phyloP scores from a whole-genome alignment of 2,113 vertebrate species.

The Rhegmatorhina hoffmannsi region DNA sequence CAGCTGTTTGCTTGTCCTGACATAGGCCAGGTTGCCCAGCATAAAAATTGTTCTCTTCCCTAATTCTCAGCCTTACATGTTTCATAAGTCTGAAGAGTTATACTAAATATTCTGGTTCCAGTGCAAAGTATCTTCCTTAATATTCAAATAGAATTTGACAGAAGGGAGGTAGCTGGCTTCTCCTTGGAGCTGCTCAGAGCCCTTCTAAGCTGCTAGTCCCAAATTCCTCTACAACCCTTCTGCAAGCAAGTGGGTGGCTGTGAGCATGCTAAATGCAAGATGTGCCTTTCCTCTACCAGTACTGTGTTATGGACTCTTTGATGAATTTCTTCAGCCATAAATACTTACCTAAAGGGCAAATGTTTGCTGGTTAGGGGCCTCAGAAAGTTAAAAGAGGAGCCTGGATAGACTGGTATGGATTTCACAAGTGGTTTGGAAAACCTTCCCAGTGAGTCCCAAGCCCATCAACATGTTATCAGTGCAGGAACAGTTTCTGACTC shows the following conservation, averaged over 20 bases:
- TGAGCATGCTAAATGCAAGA: not conserved
- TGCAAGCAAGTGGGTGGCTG: fast-evolving
- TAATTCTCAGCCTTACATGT: not conserved
- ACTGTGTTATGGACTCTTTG: not conserved
- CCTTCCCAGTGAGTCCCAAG: not conserved
- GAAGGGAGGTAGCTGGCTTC: not conserved
- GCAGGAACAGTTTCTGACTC: not conserved
- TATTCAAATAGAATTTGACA: not conserved
- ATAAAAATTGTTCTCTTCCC: not conserved
- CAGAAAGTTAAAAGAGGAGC: not conserved
- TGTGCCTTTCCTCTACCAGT: not conserved
- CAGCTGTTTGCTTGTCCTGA: not conserved
- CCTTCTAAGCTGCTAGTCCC: fast-evolving
- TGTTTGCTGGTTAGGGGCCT: not conserved
- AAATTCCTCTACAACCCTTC: not conserved
- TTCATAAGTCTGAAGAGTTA: not conserved
- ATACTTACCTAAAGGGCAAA: not conserved
- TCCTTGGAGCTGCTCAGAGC: not conserved
- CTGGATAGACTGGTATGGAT: not conserved
- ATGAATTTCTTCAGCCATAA: not conserved
- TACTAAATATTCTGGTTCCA: not conserved
- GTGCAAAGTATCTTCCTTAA: not conserved
- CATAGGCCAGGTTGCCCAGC: not conserved
- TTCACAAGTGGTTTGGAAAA: not conserved
- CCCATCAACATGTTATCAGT: not conserved